Evolutionary conservation across 2,888 invertebrate genomes (phyloP).

Genomic region (Uloborus plumipes): DNA sequence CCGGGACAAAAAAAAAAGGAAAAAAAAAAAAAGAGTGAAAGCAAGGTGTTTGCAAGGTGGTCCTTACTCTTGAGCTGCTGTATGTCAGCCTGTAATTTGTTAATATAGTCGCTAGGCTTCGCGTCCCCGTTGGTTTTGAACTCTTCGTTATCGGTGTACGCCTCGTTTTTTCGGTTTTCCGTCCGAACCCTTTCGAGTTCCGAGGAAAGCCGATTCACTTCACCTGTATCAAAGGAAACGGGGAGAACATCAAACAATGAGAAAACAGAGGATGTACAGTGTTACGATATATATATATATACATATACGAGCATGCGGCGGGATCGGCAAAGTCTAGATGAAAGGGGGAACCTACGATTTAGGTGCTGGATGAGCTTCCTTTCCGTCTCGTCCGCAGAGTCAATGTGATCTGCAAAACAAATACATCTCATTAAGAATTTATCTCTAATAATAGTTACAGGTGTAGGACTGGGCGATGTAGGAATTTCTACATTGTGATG

Average conservation of each 20-base stretch:
- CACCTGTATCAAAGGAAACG: constrained; percentile 53
- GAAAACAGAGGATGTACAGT: neutral
- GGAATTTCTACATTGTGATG: too few species aligned
- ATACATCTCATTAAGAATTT: too few species aligned
- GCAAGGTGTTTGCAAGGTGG: neutral
- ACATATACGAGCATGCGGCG: too few species aligned
- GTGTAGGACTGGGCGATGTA: too few species aligned
- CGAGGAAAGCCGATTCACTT: constrained; percentile 65
- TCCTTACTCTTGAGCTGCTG: constrained; percentile 67
- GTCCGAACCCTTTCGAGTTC: constrained; percentile 65
- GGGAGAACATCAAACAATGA: neutral
- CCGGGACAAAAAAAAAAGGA: too few species aligned
- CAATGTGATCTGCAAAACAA: too few species aligned
- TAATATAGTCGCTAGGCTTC: constrained; percentile 58
- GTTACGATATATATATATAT: too few species aligned
- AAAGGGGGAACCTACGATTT: constrained; percentile 68
- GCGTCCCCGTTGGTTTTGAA: constrained; percentile 62
- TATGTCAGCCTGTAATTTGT: constrained; percentile 66
- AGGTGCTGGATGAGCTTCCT: constrained; percentile 70
- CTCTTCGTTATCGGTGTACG: constrained; percentile 56
- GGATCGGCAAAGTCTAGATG: neutral
- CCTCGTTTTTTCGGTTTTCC: constrained; percentile 63
- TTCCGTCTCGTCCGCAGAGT: constrained; percentile 65
- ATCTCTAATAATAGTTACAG: too few species aligned
- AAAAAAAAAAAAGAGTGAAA: too few species aligned